Conservation (phyloP, 1,140 invertebrate genomes). For the Antheraea pernyi region DNA sequence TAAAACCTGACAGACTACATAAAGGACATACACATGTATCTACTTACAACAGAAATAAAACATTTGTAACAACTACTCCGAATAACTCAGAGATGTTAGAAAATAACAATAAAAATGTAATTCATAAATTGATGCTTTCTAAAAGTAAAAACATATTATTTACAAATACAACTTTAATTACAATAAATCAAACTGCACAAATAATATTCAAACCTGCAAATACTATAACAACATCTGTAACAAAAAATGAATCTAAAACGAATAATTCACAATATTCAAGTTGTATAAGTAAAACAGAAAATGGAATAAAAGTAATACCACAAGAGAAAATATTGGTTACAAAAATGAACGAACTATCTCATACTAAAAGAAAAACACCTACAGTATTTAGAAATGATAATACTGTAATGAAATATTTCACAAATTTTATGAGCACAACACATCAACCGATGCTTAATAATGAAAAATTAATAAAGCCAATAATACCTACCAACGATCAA, state of each 20-base stretch:
- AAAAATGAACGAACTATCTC: background rate
- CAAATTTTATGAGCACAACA: background rate
- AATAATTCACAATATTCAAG: background rate
- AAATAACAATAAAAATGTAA: background rate
- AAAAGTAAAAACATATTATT: too few species aligned
- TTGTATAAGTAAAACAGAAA: background rate
- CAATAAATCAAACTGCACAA: too few species aligned
- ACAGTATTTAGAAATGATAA: background rate
- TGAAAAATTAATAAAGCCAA: background rate
- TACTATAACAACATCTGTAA: too few species aligned
- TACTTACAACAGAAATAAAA: background rate
- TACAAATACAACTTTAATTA: too few species aligned
- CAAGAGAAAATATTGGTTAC: background rate
- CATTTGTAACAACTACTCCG: background rate
- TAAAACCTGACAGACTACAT: background rate
- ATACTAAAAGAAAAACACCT: background rate
- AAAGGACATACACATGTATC: background rate
- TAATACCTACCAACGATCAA: background rate
- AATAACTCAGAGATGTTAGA: background rate
- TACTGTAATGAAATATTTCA: background rate
- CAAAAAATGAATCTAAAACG: background rate
- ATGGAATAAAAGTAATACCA: background rate
- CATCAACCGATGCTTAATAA: background rate
- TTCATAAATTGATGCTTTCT: background rate
- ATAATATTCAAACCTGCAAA: background rate